Evolutionary conservation across 2,888 invertebrate genomes (phyloP).

Genomic region (Alsophila aescularia): DNA sequence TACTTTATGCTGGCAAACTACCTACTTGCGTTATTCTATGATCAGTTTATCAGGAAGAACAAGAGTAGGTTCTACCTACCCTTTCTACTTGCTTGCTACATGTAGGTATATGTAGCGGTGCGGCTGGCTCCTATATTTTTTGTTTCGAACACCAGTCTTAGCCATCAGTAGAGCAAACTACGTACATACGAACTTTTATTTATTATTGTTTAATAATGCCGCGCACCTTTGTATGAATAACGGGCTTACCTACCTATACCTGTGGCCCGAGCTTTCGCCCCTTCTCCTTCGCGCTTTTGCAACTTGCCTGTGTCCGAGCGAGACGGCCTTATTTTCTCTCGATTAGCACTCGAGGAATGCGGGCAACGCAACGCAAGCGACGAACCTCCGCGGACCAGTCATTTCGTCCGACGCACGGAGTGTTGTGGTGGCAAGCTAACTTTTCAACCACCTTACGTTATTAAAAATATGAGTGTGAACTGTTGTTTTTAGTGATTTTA

Average conservation of each 20-base stretch:
- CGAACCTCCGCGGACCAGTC: conserved; percentile 62
- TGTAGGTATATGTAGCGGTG: no score
- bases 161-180: no score
- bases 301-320: conserved; percentile 47
- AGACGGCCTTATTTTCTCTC: conserved; percentile 62
- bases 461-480: conserved; percentile 77
- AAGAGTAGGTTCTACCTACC: no score
- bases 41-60: no score
- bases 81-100: no score
- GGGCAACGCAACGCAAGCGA: conserved; percentile 76
- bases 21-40: no score
- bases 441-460: conserved; percentile 56
- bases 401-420: conserved; percentile 69
- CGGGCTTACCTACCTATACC: conserved; percentile 71
- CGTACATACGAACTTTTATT: conserved; percentile 16
- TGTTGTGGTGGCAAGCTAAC: conserved; percentile 57
- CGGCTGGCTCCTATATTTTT: no score
- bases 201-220: conserved; percentile 57
- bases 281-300: conserved; percentile 28
- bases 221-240: conserved; percentile 74
- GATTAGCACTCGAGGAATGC: conserved; percentile 76
- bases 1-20: no score
- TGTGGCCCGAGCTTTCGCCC: conserved; percentile 26
- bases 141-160: neutral
- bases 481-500: conserved; percentile 66